These are phyloP conservation scores for Montipora cactus DNA, from an alignment of 64 coral and sea anemone genomes.

Conservation along the genomic window DNA sequence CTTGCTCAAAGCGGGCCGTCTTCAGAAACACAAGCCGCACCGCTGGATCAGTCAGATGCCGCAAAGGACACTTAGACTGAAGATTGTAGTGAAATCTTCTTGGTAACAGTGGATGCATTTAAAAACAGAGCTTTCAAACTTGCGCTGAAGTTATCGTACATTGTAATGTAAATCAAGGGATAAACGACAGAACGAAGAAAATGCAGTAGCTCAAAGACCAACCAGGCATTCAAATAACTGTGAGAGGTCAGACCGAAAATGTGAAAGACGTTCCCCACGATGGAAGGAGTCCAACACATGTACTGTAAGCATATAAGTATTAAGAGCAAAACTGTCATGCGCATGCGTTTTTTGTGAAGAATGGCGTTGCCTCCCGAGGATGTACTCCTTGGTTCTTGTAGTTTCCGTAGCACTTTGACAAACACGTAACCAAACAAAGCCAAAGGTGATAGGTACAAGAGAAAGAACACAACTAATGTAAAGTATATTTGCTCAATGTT, in stretches of 20 bases:
- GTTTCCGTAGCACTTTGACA: conserved; percentile 34
- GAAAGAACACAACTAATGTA: conserved; percentile 7
- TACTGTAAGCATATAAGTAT: neutral
- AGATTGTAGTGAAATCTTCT: neutral
- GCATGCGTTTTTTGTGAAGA: conserved; percentile 29
- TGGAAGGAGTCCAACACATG: conserved; percentile 9
- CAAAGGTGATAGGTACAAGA: conserved; percentile 5
- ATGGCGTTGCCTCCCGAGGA: conserved; percentile 33
- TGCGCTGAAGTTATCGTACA: conserved; percentile 15
- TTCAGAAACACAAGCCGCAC: neutral
- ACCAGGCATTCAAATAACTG: conserved; percentile 3
- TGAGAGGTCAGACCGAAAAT: neutral
- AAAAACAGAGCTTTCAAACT: conserved; percentile 12
- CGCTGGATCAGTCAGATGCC: conserved; percentile 4
- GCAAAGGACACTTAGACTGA: conserved; percentile 1
- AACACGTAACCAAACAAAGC: conserved; percentile 22
- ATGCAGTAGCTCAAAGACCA: conserved; percentile 21
- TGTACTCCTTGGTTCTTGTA: conserved; percentile 37
- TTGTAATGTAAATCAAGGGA: conserved; percentile 9
- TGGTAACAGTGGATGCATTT: neutral
- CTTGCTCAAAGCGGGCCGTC: neutral
- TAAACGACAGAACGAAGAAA: neutral
- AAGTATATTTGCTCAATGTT: conserved; percentile 36
- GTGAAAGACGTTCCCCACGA: neutral
- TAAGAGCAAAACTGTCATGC: conserved; percentile 16